Conservation (phyloP, 2,797 vertebrate species). For the Myotis findleyi region DNA sequence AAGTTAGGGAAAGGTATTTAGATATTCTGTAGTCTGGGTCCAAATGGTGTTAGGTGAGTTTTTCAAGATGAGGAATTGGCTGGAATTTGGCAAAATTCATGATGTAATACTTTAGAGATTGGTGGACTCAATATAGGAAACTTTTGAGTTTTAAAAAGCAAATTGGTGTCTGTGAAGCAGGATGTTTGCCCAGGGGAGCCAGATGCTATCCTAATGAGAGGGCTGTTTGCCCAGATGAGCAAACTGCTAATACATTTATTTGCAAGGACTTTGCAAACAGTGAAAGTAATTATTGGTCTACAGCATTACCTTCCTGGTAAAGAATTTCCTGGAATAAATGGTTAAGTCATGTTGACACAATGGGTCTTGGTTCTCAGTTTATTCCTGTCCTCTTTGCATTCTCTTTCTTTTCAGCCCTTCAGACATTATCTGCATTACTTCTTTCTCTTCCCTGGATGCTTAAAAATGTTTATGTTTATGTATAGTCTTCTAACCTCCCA, state of each 20-base stretch:
- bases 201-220: neutral
- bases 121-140: neutral
- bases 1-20: neutral
- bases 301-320: neutral
- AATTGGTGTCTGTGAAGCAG: neutral
- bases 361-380: neutral
- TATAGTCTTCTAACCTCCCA: neutral
- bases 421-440: neutral
- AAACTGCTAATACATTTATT: constrained; percentile 8
- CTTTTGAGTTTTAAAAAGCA: neutral
- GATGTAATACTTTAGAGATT: neutral
- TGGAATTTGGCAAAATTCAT: neutral
- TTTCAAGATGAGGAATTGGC: neutral
- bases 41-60: neutral
- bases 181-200: neutral
- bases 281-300: neutral
- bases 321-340: constrained; percentile 10
- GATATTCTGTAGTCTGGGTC: neutral
- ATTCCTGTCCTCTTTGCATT: neutral
- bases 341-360: neutral
- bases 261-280: neutral
- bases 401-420: neutral
- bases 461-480: constrained; percentile 4
- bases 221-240: neutral
- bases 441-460: neutral